These are phyloP conservation scores for Chelonia mydas DNA, from an alignment of 2,797 vertebrate genomes.

Conservation along the genomic window DNA sequence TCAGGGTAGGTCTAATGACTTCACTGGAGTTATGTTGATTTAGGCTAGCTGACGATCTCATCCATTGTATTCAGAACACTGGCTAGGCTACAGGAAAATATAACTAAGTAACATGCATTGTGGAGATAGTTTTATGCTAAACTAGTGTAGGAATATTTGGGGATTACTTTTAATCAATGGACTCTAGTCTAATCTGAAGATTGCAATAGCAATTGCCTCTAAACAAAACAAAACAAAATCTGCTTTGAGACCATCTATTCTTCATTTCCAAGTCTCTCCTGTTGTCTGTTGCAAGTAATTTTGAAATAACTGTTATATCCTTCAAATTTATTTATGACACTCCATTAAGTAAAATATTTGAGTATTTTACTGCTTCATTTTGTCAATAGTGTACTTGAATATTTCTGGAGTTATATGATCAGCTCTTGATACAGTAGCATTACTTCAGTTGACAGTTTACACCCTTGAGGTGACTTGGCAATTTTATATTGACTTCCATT, in stretches of 20 bases:
- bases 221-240: not conserved
- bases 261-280: slow-evolving; percentile 12
- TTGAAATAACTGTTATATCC: rapidly evolving
- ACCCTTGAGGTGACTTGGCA: not conserved
- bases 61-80: rapidly evolving
- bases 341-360: not conserved
- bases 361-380: not conserved
- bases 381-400: not conserved
- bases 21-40: not conserved
- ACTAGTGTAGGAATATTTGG: not conserved
- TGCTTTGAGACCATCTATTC: not conserved
- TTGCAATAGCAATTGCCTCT: not conserved
- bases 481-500: not conserved
- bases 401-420: not conserved
- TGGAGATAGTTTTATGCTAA: not conserved
- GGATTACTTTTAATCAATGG: not conserved
- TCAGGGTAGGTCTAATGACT: not conserved
- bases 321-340: not conserved
- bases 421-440: not conserved
- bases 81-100: rapidly evolving
- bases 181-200: not conserved
- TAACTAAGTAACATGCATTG: not conserved
- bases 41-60: not conserved
- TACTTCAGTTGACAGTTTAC: not conserved
- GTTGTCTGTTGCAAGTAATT: not conserved